These are phyloP conservation scores for Graptemys geographica DNA, from an alignment of 2,797 vertebrate species.

Conservation along the genomic window DNA sequence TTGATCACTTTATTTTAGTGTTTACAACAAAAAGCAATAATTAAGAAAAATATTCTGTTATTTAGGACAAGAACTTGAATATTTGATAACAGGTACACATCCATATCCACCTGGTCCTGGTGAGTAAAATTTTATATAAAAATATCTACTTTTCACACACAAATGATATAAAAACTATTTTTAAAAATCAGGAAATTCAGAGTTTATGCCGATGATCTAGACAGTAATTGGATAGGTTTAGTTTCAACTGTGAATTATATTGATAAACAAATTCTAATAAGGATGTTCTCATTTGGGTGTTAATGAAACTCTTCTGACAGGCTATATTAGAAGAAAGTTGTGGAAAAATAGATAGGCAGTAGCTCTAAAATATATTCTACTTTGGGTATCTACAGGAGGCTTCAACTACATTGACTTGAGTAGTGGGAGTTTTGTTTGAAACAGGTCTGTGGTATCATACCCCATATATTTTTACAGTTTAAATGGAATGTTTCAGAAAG, in stretches of 20 bases:
- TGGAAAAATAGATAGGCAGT: neutral
- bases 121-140: slow-evolving; percentile 68
- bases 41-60: neutral
- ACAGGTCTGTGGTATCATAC: neutral
- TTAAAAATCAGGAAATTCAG: neutral
- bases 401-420: neutral
- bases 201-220: neutral
- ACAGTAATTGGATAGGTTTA: neutral
- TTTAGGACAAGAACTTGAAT: slow-evolving; percentile 91
- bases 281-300: neutral
- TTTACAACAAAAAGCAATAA: neutral
- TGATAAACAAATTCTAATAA: neutral
- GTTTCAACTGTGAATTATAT: neutral
- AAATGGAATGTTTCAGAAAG: neutral
- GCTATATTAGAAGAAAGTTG: neutral
- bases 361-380: neutral
- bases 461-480: neutral
- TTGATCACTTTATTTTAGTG: neutral
- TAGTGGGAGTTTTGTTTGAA: neutral
- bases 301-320: neutral
- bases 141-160: neutral
- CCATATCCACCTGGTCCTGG: slow-evolving; percentile 96
- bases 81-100: slow-evolving; percentile 96
- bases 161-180: neutral
- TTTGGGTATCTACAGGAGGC: neutral